Conservation (phyloP, 2,888 invertebrate species). For the Ceratothoa steindachneri region DNA sequence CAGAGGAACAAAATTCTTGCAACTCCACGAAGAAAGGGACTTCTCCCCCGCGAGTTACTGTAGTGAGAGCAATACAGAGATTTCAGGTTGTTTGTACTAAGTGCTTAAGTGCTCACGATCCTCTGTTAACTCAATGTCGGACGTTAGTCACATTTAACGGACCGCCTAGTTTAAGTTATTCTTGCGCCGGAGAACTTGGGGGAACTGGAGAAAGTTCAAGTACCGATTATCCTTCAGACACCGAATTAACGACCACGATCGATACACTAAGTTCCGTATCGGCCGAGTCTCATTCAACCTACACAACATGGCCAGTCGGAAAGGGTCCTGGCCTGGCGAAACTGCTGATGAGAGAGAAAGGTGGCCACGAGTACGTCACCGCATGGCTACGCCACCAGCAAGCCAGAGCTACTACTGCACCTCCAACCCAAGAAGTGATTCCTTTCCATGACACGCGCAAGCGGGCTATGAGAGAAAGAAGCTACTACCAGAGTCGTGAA, state of each 20-base stretch:
- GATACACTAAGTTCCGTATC: conserved; percentile 36
- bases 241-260: conserved; percentile 33
- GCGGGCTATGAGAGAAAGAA: conserved; percentile 20
- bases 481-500: not conserved
- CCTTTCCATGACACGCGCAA: conserved; percentile 21
- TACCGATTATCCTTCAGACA: conserved; percentile 42
- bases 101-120: conserved; percentile 41
- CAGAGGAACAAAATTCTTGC: not conserved
- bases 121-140: conserved; percentile 31
- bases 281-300: conserved; percentile 35
- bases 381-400: conserved; percentile 44
- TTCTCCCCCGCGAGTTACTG: conserved; percentile 25
- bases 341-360: conserved; percentile 36
- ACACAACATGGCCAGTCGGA: conserved; percentile 44
- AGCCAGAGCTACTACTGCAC: conserved; percentile 19
- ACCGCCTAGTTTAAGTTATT: conserved; percentile 21
- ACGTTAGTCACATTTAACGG: not conserved
- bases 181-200: conserved; percentile 24
- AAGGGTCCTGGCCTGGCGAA: conserved; percentile 31
- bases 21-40: not conserved
- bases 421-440: conserved; percentile 19
- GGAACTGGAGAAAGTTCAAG: conserved; percentile 37
- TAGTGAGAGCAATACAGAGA: conserved; percentile 35
- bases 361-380: conserved; percentile 43
- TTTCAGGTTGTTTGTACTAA: conserved; percentile 41